Evolutionary conservation across 2,888 invertebrate species (phyloP), one percentile per base, ranked within the genome.

Genomic region (Saturnia japonica): DNA sequence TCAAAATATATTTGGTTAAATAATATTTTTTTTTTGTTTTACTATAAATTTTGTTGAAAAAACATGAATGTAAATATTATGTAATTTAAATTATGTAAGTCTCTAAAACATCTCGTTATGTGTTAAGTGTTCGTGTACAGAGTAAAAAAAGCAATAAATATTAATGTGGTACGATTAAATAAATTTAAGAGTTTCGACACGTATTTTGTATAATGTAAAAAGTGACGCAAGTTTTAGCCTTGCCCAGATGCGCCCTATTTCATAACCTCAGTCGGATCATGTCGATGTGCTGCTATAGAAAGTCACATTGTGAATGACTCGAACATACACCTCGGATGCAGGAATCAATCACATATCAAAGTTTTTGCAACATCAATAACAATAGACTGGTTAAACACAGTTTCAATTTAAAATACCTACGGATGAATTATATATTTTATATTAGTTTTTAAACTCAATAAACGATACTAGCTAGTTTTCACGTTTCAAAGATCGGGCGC

Each of bases 161-260:
- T 90, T 83, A 83, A 90, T 87, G 80, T 71, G 68, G 51, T 70
- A 77, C 75, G 76, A 80, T 79, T 80, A 82, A 83, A 91, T 87
- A 87, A 83, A 88, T 86, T 86, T 83, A 77, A 80, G 78, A 82
- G 82, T 90, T 87, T 89, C 83, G 88, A 89, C 90, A 91, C 83
- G 80, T 81, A 82, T 87, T 81, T 85, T 88, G 89, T 87, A 91
- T 92, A 91, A 91, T 88, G 82, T 85, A 82, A 81, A 79, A 81
- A 77, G 81, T 93, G 93, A 93, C 93, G 93, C 87, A 89, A 87
- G 76, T 79, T 76, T 73, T 85, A 90, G 88, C 93, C 93, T 93
- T 90, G 91, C 78, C 77, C 77, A 77, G 87, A 87, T 87, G 86
- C 87, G 88, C 85, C 84, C 85, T 86, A 88, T 91, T 90, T 91